Conservation (phyloP, 2,888 invertebrate species). For the Eledona agricola region DNA sequence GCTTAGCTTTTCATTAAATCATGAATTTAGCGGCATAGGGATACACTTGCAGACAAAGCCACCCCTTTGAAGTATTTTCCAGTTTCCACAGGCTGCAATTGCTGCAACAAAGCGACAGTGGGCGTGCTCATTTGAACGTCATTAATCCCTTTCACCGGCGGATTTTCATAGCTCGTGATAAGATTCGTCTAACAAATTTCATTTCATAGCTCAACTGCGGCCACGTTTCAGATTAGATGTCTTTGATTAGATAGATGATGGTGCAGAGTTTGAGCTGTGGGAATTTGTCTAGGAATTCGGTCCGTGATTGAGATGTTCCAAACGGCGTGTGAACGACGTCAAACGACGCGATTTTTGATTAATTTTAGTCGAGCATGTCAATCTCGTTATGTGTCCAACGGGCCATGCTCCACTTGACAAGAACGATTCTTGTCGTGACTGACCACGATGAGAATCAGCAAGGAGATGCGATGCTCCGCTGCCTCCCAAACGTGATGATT, state of each 20-base stretch:
- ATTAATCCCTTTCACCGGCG: constrained; percentile 5
- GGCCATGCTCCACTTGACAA: constrained; percentile 31
- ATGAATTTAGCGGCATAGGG: no score
- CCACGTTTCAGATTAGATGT: constrained; percentile 1
- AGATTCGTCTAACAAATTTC: no score
- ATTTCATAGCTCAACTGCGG: no score
- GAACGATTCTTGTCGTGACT: constrained; percentile 29
- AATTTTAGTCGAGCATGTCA: constrained; percentile 18
- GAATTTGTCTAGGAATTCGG: constrained; percentile 5
- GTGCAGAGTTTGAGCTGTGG: constrained; percentile 7
- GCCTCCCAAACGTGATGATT: constrained; percentile 27
- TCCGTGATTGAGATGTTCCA: neutral
- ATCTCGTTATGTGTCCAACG: constrained; percentile 19
- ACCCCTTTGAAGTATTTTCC: constrained; percentile 3
- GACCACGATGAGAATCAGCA: constrained; percentile 29
- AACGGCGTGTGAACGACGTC: constrained; percentile 15
- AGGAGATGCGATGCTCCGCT: constrained; percentile 26
- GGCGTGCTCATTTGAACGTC: constrained; percentile 11
- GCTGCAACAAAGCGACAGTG: neutral
- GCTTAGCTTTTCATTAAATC: no score
- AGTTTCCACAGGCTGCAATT: neutral
- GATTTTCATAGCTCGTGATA: constrained; percentile 5
- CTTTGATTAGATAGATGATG: no score
- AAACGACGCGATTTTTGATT: constrained; percentile 7
- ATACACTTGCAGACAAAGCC: neutral